Evolutionary conservation across 2,888 invertebrate genomes (phyloP), one percentile per base, ranked within the genome.

Genomic region (Dasysyrphus albostriatus): DNA sequence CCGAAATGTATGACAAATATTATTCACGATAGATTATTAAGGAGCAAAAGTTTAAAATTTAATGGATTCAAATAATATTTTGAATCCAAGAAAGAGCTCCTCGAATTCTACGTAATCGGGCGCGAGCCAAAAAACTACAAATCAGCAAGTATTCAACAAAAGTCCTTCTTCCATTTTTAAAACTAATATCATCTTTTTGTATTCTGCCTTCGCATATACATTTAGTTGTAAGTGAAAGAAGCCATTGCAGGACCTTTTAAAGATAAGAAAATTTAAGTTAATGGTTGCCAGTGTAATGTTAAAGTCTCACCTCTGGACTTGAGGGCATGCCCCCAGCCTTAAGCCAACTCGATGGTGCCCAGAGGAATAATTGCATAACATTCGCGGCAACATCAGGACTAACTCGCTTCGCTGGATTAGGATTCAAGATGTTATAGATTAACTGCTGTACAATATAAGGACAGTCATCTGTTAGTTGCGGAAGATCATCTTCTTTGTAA

Each of bases 341-440:
- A 0, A 96, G 90, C 96, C 96, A 96, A 12, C 93, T 91, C 73
- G 94, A 95, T 0, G 96, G 96, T 5, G 95, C 96, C 96, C 96
- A 96, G 44, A 96, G 93, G 89, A 95, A 94, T 84, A 97, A 91
- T 90, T 96, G 96, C 90, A 96, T 94, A 63, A 96, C 93, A 89
- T 96, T 96, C 0, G 96, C 96, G n/a, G 96, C 96, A 83, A 95
- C 93, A 90, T 95, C 95, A 2, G 95, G 94, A 91, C 94, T 94
- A 37, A 95, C 93, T 81, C 95, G 93, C 92, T 94, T 94, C 37
- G 94, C 94, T 7, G 95, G 94, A 92, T 94, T 95, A 82, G 94
- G 94, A 88, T 93, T 93, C 80, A 96, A 92, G 85, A 96, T 93
- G 90, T 95, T 95, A 88, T 92, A 93, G 58, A 96, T 93, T 61